Evolutionary conservation across 2,797 vertebrate species (phyloP).

Genomic region (Myotis myotis): DNA sequence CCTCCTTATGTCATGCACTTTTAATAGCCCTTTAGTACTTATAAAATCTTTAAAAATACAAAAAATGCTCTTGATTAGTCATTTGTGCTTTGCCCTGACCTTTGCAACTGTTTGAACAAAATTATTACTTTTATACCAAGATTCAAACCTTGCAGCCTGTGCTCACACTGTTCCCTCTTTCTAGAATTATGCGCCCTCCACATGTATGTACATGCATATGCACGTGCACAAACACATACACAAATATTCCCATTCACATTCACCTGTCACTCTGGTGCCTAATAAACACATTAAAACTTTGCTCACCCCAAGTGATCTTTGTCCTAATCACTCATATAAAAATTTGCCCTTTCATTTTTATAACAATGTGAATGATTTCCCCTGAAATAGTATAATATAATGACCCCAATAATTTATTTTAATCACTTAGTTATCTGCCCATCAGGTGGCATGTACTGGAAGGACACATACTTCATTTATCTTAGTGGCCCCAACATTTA

Average conservation of each 20-base stretch:
- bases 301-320: neutral
- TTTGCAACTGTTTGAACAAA: neutral
- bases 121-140: neutral
- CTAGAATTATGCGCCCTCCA: neutral
- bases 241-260: neutral
- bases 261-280: neutral
- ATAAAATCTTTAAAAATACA: neutral
- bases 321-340: neutral
- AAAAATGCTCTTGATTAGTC: neutral
- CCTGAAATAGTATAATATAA: neutral
- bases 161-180: neutral
- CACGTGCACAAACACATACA: neutral
- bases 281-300: conserved; percentile 1
- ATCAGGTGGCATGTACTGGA: neutral
- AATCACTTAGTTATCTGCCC: neutral
- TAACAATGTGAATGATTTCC: neutral
- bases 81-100: neutral
- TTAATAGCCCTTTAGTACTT: neutral
- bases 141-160: neutral
- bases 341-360: neutral
- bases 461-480: neutral
- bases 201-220: neutral
- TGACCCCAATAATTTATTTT: neutral
- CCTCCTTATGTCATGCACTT: neutral
- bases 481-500: neutral